These are phyloP conservation scores for Astreopora myriophthalma DNA, from an alignment of 64 coral and sea anemone species.

Conservation along the genomic window DNA sequence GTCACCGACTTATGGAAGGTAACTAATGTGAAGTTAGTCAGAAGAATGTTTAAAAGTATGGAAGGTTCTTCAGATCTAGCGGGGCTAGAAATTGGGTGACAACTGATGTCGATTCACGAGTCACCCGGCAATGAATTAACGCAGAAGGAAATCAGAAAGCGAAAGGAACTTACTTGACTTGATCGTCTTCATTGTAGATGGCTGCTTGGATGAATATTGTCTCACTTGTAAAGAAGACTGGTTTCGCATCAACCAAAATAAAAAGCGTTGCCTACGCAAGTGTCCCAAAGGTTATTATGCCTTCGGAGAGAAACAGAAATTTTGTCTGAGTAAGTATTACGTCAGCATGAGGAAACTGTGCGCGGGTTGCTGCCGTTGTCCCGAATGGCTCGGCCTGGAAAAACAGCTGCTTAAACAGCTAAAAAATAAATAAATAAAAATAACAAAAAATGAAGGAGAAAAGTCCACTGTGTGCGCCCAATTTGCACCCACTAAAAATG, in stretches of 20 bases:
- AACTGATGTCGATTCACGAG: not conserved
- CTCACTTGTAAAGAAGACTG: conserved; percentile 6
- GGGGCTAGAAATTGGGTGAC: not conserved
- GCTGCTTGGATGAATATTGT: conserved; percentile 4
- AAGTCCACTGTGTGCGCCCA: too few species aligned
- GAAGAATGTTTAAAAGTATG: not conserved
- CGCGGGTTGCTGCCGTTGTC: too few species aligned
- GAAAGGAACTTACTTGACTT: not conserved
- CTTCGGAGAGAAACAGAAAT: not conserved
- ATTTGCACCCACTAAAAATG: too few species aligned
- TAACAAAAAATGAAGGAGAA: too few species aligned
- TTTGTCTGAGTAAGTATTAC: conserved; percentile 18
- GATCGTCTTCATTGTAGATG: not conserved
- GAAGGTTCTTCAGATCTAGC: not conserved
- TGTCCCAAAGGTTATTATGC: conserved; percentile 9
- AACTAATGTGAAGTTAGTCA: not conserved
- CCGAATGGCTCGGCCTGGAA: too few species aligned
- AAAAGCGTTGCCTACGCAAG: conserved; percentile 17
- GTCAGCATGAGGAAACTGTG: not conserved
- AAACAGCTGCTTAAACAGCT: too few species aligned
- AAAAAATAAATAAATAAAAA: too few species aligned
- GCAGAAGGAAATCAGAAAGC: too few species aligned
- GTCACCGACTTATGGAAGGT: not conserved
- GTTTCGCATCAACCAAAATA: conserved; percentile 16
- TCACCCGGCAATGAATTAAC: too few species aligned